phyloP scores from a whole-genome alignment of 2,797 vertebrate species.

The Ctenopoma kingsleyae region DNA sequence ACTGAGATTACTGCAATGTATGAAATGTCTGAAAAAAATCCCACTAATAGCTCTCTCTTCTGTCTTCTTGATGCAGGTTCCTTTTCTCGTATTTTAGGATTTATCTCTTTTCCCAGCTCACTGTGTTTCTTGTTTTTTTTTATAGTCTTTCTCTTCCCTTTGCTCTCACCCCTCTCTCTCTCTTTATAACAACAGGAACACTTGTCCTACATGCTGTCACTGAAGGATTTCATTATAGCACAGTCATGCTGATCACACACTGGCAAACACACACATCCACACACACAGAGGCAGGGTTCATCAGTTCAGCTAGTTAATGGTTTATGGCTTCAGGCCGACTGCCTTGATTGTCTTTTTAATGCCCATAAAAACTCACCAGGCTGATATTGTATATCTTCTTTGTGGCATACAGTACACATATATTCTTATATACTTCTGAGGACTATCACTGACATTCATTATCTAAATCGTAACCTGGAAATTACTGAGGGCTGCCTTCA shows the following conservation, averaged over 20 bases:
- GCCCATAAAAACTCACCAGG: constrained; percentile 53
- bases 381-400: constrained; percentile 18
- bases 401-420: constrained; percentile 6
- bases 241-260: constrained; percentile 40
- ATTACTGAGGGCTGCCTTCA: neutral
- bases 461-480: neutral
- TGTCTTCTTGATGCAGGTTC: neutral
- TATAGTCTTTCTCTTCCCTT: neutral
- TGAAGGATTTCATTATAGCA: constrained; percentile 62
- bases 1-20: constrained; percentile 11
- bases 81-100: neutral
- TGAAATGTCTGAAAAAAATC: neutral
- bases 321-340: constrained; percentile 72
- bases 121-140: neutral
- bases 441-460: neutral
- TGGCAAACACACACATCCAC: constrained; percentile 18
- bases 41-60: neutral
- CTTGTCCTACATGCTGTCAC: constrained; percentile 57
- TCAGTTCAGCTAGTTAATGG: constrained; percentile 70
- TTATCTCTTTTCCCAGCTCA: neutral
- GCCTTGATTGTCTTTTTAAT: constrained; percentile 78
- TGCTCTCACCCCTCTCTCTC: constrained; percentile 9
- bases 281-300: constrained; percentile 44
- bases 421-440: constrained; percentile 15
- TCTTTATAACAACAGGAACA: constrained; percentile 45